Evolutionary conservation across 2,888 invertebrate genomes (phyloP), one percentile per base, ranked within the genome.

Genomic region (Amiota communis): DNA sequence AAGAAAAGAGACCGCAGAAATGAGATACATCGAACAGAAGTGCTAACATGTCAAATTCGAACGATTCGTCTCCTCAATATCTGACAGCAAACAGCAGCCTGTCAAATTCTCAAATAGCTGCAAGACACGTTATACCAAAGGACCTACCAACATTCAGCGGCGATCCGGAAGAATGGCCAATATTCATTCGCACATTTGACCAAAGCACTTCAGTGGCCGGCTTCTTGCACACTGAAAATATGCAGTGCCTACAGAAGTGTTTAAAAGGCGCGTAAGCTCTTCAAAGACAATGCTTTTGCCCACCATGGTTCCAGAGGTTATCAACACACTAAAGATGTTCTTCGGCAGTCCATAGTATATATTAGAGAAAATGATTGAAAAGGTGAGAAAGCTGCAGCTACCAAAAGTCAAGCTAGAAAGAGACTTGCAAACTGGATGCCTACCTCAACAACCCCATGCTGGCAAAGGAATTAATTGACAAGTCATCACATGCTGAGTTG

Each of bases 401-500:
- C 74, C 72, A 1, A 70, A 61, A 51, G 70, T 72, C 46, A 76
- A 72, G 13, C 17, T 76, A 23, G 74, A 75, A 23, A 17, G 72
- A 77, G 15, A 59, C 70, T 11, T 75, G 74, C 17, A 53, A 73
- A 36, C 70, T 74, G 73, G 20, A 72, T 9, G 51, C 74, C 17
- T 74, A 75, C 20, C 17, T 77, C n/a, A 72, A 77, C 63, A 63
- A 77, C 48, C n/a, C n/a, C 69, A 51, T 74, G 51, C 65, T 76
- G 13, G 74, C 75, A 10, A 74, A 75, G 17, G 72, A 75, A 49
- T 51, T 75, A 20, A 70, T 49, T 74, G 36, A 70, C 70, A 17
- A 73, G 61, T 64, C 61, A 72, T 49, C 67, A 74, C 49, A 76
- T 75, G 67, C 51, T 76, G 53, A 74, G 70, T 56, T 76, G 72